Evolutionary conservation across 2,888 invertebrate genomes (phyloP).

Genomic region (Colletes collaris): DNA sequence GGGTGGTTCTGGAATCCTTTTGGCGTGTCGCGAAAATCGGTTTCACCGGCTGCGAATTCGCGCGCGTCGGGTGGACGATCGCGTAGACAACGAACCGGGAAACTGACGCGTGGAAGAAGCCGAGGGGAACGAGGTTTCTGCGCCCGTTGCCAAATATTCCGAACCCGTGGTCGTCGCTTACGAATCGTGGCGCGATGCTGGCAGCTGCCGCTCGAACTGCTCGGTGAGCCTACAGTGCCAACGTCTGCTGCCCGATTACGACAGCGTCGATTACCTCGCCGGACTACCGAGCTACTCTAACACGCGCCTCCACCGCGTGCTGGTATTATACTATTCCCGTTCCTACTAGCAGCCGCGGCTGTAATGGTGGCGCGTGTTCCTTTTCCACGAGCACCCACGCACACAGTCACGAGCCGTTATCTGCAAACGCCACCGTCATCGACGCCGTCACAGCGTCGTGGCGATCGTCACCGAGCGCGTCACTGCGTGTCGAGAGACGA

Average conservation of each 20-base stretch:
- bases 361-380: neutral
- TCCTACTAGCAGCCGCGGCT: neutral
- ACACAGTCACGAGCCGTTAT: neutral
- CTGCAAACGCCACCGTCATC: neutral
- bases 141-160: neutral
- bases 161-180: neutral
- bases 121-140: neutral
- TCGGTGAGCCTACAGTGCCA: neutral
- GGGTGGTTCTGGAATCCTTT: no score
- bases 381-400: neutral
- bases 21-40: neutral
- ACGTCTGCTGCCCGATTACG: conserved; percentile 4
- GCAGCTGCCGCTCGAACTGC: conserved; percentile 5
- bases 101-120: no score
- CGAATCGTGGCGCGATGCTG: conserved; percentile 7
- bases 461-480: neutral
- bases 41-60: no score
- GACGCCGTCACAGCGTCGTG: no score
- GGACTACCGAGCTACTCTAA: neutral
- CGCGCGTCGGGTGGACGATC: no score
- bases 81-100: no score
- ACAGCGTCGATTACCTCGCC: conserved; percentile 11
- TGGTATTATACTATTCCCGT: conserved; percentile 3
- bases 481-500: no score
- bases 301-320: neutral